A percentile compares a stretch with the other conserved stretches of the same genome.
These are phyloP conservation scores for Chloroceryle inda DNA, from an alignment of 2,797 vertebrate species.

Conservation along the genomic window DNA sequence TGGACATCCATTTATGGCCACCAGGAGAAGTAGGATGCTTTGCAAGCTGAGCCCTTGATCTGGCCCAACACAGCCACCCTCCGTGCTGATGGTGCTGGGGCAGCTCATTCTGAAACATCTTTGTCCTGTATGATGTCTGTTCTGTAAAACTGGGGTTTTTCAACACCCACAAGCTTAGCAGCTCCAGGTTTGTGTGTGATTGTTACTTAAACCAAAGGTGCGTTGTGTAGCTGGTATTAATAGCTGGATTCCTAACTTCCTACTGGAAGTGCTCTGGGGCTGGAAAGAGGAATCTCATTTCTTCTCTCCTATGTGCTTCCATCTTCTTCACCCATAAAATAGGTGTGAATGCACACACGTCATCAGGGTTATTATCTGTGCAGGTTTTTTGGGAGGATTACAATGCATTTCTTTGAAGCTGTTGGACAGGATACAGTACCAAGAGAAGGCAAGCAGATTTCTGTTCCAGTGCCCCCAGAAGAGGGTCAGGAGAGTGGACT, in stretches of 20 bases:
- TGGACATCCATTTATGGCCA: constrained; percentile 47
- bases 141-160: not conserved
- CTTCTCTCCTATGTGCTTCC: not conserved
- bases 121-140: not conserved
- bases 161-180: not conserved
- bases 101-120: not conserved
- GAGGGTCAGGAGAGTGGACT: not conserved
- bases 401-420: not conserved
- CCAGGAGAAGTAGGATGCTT: not conserved
- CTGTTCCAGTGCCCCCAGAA: not conserved
- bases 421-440: not conserved
- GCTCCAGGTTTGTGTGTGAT: not conserved
- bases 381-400: not conserved
- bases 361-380: not conserved
- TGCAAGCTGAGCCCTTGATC: constrained; percentile 18
- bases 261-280: not conserved
- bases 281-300: not conserved
- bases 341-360: accelerated
- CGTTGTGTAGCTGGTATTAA: not conserved
- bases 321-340: not conserved
- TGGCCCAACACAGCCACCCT: not conserved
- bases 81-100: not conserved
- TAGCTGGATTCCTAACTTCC: not conserved
- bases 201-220: not conserved
- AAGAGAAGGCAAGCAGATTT: not conserved